Conservation (phyloP, 2,888 invertebrate genomes). For the Matsumyia berberina region DNA sequence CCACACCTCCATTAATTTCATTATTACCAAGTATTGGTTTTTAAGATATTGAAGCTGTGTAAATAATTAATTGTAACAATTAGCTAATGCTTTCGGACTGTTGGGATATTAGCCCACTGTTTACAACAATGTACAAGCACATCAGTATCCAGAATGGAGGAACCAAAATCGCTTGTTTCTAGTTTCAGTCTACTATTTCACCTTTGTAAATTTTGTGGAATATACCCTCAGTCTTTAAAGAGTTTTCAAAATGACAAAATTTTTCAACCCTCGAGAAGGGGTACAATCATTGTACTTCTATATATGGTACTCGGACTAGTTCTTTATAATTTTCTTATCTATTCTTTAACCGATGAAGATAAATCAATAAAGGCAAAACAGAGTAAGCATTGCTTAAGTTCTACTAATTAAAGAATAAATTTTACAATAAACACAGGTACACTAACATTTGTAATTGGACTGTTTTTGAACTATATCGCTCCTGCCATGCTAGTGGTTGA, state of each 20-base stretch:
- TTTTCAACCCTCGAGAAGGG: slow-evolving; percentile 81
- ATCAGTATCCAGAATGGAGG: slow-evolving; percentile 51
- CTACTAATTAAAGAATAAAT: background rate
- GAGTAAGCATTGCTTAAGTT: slow-evolving; percentile 78
- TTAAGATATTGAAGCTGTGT: background rate
- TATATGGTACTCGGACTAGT: slow-evolving; percentile 78
- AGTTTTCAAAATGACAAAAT: slow-evolving; percentile 79
- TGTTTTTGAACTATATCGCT: slow-evolving; percentile 83
- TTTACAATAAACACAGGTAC: slow-evolving; percentile 79
- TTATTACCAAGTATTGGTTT: background rate
- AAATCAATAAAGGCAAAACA: slow-evolving; percentile 80
- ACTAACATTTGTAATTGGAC: slow-evolving; percentile 83
- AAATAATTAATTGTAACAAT: slow-evolving; percentile 5
- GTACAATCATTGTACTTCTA: slow-evolving; percentile 79
- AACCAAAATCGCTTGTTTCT: slow-evolving; percentile 78
- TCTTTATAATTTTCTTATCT: slow-evolving; percentile 81
- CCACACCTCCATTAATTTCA: background rate
- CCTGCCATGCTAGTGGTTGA: slow-evolving; percentile 83
- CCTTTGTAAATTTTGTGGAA: slow-evolving; percentile 82
- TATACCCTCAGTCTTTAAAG: slow-evolving; percentile 81
- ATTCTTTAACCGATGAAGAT: slow-evolving; percentile 81
- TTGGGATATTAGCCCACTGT: background rate
- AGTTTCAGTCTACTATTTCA: slow-evolving; percentile 81
- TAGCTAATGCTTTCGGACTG: background rate
- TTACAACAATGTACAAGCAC: background rate